phyloP scores from a whole-genome alignment of 2,888 invertebrate species.

The Drosophila fulvimacula region DNA sequence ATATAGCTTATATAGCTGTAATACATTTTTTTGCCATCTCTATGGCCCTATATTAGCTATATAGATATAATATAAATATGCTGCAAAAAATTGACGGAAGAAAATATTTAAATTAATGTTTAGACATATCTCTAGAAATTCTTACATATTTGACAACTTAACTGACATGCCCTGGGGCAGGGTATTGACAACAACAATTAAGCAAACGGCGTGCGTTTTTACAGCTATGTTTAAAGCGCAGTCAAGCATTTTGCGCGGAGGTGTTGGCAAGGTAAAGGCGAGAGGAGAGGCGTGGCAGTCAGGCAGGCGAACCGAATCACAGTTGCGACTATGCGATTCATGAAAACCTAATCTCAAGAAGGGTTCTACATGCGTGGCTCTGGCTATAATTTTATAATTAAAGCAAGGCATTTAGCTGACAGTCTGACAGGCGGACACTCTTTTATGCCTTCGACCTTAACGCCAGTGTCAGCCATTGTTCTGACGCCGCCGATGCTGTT shows the following conservation, averaged over 20 bases:
- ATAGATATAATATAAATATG: no score
- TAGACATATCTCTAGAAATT: no score
- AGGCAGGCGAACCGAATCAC: constrained; percentile 4
- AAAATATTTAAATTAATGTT: no score
- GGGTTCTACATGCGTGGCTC: constrained; percentile 28
- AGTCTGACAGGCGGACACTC: constrained; percentile 34
- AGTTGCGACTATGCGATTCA: constrained; percentile 48
- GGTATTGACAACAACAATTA: constrained; percentile 62
- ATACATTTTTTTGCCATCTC: no score
- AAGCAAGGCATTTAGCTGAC: constrained; percentile 45
- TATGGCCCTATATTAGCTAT: no score
- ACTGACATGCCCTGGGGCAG: neutral
- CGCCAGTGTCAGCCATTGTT: constrained; percentile 58
- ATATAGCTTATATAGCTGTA: no score
- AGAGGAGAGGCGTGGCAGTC: neutral
- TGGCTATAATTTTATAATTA: constrained; percentile 48
- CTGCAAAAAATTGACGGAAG: no score
- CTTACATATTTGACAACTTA: neutral
- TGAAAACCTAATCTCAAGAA: constrained; percentile 52
- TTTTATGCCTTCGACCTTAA: constrained; percentile 76
- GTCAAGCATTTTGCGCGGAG: constrained; percentile 63
- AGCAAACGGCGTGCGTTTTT: constrained; percentile 81
- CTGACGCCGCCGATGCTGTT: constrained; percentile 40
- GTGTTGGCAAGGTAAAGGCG: constrained; percentile 18
- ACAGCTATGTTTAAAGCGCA: constrained; percentile 70